These are phyloP conservation scores for Paratrypauchen microcephalus DNA, from an alignment of 2,797 vertebrate species.

Conservation along the genomic window DNA sequence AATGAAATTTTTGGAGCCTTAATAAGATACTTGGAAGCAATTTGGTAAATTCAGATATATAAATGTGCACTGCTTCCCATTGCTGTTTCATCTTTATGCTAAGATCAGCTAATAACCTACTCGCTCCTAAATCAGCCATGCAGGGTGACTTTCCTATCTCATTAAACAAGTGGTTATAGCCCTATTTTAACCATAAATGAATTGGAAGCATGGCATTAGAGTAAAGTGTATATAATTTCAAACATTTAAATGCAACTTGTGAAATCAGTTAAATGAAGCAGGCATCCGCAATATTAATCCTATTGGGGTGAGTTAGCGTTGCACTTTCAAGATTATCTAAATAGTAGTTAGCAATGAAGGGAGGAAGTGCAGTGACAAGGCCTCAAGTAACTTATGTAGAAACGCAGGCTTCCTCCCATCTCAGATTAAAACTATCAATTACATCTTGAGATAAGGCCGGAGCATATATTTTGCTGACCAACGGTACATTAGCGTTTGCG, in stretches of 20 bases:
- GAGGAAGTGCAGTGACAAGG: constrained; percentile 1
- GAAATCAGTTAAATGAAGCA: constrained; percentile 1
- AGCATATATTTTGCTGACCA: constrained; percentile 51
- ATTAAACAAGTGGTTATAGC: constrained; percentile 13
- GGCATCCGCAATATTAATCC: not conserved
- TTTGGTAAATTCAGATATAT: not conserved
- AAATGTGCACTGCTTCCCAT: not conserved
- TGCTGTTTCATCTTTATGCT: constrained; percentile 14
- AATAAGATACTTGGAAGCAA: not conserved
- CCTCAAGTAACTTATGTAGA: constrained; percentile 22
- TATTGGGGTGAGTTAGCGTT: not conserved
- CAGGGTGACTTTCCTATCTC: constrained; percentile 8
- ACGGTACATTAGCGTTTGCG: constrained; percentile 49
- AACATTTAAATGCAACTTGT: not conserved
- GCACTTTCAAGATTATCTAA: not conserved
- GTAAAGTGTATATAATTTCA: constrained; percentile 1
- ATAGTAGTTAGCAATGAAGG: not conserved
- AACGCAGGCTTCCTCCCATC: constrained; percentile 21
- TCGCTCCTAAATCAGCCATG: constrained; percentile 10
- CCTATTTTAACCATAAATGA: constrained; percentile 13
- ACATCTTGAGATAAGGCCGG: constrained; percentile 24
- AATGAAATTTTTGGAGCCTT: not conserved
- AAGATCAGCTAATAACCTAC: constrained; percentile 10
- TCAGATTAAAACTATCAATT: constrained; percentile 50
- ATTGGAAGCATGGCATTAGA: constrained; percentile 10